phyloP scores from a whole-genome alignment of 2,797 vertebrate genomes.

The Pterois miles region DNA sequence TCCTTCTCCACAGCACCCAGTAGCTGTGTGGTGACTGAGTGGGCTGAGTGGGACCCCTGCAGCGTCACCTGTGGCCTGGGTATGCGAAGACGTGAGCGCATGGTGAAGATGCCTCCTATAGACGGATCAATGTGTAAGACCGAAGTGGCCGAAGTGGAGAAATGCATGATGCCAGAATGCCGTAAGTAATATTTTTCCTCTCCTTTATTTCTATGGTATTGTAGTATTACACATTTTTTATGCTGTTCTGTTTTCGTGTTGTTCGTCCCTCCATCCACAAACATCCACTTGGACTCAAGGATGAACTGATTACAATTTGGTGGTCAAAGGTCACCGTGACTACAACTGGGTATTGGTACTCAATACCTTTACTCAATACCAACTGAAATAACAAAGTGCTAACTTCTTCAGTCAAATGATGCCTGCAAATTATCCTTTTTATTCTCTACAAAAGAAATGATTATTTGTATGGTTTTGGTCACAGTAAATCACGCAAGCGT shows the following conservation, averaged over 20 bases:
- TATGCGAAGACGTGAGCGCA: constrained; percentile 90
- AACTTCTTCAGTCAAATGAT: neutral
- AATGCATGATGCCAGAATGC: constrained; percentile 98
- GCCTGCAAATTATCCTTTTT: neutral
- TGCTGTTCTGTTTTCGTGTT: neutral
- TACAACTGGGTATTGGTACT: neutral
- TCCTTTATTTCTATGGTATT: neutral
- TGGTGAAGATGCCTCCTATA: constrained; percentile 95
- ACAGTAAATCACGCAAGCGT: neutral
- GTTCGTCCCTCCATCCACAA: too few relatives aligned
- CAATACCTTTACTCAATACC: too few relatives aligned
- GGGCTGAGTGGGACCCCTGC: constrained; percentile 95
- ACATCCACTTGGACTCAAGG: neutral
- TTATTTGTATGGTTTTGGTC: neutral
- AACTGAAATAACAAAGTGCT: neutral
- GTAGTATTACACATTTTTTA: neutral
- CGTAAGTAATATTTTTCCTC: constrained; percentile 81
- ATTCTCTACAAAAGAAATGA: neutral
- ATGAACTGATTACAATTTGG: neutral
- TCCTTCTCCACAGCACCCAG: constrained; percentile 83
- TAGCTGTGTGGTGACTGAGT: constrained; percentile 94
- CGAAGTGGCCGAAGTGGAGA: constrained; percentile 90
- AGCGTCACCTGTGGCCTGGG: constrained; percentile 92
- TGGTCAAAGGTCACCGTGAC: neutral
- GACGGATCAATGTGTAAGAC: constrained; percentile 92